These are phyloP conservation scores for Centrocercus urophasianus DNA, from an alignment of 2,113 vertebrate species.

Conservation along the genomic window DNA sequence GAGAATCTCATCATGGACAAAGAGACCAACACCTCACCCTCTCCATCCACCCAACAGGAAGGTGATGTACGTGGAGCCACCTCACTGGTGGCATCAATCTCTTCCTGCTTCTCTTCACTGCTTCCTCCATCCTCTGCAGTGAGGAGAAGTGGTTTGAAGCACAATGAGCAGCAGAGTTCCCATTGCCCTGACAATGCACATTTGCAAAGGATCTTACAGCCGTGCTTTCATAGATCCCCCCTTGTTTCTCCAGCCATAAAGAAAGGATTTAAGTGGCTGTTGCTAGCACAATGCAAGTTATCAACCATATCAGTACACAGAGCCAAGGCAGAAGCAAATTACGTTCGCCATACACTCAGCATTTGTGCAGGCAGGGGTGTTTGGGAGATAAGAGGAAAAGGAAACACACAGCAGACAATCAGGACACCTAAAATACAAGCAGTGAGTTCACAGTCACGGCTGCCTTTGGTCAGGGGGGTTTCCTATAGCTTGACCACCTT, in stretches of 20 bases:
- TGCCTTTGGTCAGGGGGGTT: not conserved
- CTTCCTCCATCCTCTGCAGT: not conserved
- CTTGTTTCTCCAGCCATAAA: not conserved
- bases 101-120: not conserved
- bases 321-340: not conserved
- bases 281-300: not conserved
- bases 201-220: slow-evolving; percentile 32
- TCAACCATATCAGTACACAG: rapidly evolving
- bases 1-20: not conserved
- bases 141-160: not conserved
- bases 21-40: not conserved
- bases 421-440: not conserved
- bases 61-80: not conserved
- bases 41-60: not conserved
- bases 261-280: not conserved
- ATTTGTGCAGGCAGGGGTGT: not conserved
- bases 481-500: not conserved
- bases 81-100: not conserved
- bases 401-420: not conserved
- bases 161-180: not conserved
- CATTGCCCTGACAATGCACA: not conserved
- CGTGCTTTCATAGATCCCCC: not conserved
- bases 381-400: not conserved
- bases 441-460: rapidly evolving
- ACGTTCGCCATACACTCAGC: not conserved